A percentile compares a stretch with the other conserved stretches of the same genome.
phyloP scores from a whole-genome alignment of 2,797 vertebrate species.

The Macropus fuliginosus region DNA sequence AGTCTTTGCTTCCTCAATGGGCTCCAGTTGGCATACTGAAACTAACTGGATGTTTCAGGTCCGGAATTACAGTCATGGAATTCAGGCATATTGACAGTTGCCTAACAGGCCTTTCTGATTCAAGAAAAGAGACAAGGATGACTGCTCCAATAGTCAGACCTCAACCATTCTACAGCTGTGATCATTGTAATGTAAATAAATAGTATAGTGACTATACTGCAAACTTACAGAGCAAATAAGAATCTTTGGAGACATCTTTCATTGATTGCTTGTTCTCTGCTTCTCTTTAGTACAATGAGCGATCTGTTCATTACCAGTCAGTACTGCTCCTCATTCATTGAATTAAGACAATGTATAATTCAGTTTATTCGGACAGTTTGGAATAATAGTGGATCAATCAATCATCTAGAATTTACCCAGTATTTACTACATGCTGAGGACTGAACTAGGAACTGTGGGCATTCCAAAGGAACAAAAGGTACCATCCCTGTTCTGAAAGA shows the following conservation, averaged over 20 bases:
- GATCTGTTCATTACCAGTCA: neutral
- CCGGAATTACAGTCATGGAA: neutral
- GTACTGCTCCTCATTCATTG: neutral
- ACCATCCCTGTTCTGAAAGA: neutral
- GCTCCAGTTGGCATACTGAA: neutral
- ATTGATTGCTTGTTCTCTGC: neutral
- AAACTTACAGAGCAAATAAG: neutral
- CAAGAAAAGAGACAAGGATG: slow-evolving; percentile 9
- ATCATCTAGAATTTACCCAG: slow-evolving; percentile 25
- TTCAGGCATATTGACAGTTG: slow-evolving; percentile 4
- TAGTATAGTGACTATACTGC: neutral
- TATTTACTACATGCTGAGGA: neutral
- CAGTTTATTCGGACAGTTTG: neutral
- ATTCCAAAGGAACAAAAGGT: slow-evolving; percentile 17
- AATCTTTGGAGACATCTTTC: slow-evolving; percentile 22
- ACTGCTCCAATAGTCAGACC: neutral
- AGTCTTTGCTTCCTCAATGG: neutral
- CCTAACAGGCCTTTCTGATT: slow-evolving; percentile 7
- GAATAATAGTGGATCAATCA: slow-evolving; percentile 11
- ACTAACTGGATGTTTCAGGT: slow-evolving; percentile 39
- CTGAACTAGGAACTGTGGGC: neutral
- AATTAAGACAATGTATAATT: slow-evolving; percentile 23
- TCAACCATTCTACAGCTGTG: neutral
- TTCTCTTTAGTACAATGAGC: slow-evolving; percentile 8
- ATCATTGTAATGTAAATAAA: neutral